Conservation (phyloP, 2,797 vertebrate genomes). For the Lithobates sylvaticus region DNA sequence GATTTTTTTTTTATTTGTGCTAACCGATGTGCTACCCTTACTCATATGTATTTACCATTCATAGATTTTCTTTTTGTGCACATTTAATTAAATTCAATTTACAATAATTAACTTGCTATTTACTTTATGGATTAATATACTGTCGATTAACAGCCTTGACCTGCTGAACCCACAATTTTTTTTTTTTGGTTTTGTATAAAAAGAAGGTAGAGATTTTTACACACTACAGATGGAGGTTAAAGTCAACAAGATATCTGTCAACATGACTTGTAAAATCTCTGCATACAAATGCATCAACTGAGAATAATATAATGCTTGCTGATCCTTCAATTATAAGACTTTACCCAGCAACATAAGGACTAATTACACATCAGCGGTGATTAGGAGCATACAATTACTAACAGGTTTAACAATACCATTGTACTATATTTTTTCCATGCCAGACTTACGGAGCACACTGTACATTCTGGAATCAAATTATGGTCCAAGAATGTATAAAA, state of each 20-base stretch:
- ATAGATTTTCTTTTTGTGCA: no score
- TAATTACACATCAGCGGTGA: constrained; percentile 35
- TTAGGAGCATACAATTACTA: neutral
- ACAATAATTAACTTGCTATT: no score
- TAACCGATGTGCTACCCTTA: no score
- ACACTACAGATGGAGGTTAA: constrained; percentile 24
- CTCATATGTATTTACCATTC: no score
- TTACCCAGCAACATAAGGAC: constrained; percentile 31
- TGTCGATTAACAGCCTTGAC: no score
- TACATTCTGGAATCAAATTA: no score
- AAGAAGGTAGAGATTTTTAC: neutral
- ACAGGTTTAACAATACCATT: neutral
- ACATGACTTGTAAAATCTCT: constrained; percentile 27
- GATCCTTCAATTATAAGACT: constrained; percentile 44
- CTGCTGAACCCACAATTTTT: neutral
- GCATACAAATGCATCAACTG: constrained; percentile 5
- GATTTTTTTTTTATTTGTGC: no score
- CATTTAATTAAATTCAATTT: no score
- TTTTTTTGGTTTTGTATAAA: neutral
- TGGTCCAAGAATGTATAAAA: neutral
- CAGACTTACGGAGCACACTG: neutral
- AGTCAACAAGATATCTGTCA: constrained; percentile 21
- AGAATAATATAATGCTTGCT: constrained; percentile 43
- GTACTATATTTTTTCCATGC: neutral
- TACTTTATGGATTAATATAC: no score